Evolutionary conservation across 2,888 invertebrate species (phyloP).

Genomic region (Rhingia campestris): DNA sequence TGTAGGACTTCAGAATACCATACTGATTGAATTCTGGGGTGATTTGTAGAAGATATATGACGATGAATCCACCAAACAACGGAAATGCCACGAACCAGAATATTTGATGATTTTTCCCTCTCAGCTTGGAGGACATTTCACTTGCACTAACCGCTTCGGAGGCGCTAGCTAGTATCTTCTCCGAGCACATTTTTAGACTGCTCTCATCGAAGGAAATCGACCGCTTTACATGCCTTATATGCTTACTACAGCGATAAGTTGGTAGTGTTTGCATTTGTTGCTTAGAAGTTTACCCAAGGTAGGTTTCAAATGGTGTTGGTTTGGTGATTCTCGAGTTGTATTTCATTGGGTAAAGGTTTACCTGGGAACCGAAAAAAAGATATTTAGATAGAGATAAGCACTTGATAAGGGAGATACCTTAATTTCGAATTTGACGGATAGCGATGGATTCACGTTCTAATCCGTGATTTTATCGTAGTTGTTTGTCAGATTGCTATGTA

Average conservation of each 20-base stretch:
- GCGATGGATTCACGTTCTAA: too few species aligned
- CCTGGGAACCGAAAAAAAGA: not conserved
- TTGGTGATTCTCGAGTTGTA: not conserved
- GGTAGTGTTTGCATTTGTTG: not conserved
- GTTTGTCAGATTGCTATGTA: too few species aligned
- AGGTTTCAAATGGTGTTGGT: too few species aligned
- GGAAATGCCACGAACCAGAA: conserved; percentile 21
- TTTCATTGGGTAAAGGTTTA: not conserved
- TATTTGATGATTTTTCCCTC: not conserved
- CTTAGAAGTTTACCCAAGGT: not conserved
- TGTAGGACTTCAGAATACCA: conserved; percentile 77
- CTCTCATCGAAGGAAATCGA: conserved; percentile 42
- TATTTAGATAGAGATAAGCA: not conserved
- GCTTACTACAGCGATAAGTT: conserved; percentile 12
- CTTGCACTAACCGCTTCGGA: not conserved
- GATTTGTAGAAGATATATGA: conserved; percentile 73
- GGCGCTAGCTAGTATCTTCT: conserved; percentile 35
- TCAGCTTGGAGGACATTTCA: conserved; percentile 41
- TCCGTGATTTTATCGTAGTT: too few species aligned
- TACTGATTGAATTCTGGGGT: conserved; percentile 79
- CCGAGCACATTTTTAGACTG: conserved; percentile 41
- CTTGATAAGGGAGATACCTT: too few species aligned
- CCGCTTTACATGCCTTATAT: conserved; percentile 11
- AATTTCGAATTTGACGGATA: too few species aligned
- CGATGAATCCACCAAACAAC: conserved; percentile 54